Evolutionary conservation across 2,113 vertebrate species (phyloP), one percentile per base, ranked within the genome.

Genomic region (Cyanistes caeruleus): DNA sequence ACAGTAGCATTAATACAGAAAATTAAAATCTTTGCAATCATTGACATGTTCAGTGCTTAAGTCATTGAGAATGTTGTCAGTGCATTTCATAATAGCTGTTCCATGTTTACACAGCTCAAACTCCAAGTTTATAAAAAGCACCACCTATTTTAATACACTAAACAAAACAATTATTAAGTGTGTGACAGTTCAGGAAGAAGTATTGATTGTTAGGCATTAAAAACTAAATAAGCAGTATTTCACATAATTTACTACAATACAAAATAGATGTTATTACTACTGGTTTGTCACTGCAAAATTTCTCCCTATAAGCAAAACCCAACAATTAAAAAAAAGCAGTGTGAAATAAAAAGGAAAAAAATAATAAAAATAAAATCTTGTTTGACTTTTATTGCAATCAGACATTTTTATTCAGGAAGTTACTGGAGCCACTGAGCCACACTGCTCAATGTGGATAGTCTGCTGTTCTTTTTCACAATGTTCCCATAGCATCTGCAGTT

Each of bases 11-110:
- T 70, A 79, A 68, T 8, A 88, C 0, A 94, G 64, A 93, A 92
- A 90, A 93, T 35, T 5, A 87, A 91, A 94, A 72, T 43, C 64
- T 93, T 86, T 64, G 55, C 60, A 90, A 89, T 52, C 73, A 86
- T 78, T n/a, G 64, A 70, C 24, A 60, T 44, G 87, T 69, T 74
- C 37, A 60, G 58, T 52, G 25, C 55, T 73, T 56, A 84, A 77
- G 30, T 81, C 1, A 19, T 31, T 35, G 35, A 78, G 80, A 90
- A 74, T 59, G 33, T 76, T 90, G 88, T 80, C 48, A 85, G 55
- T 31, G 30, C 62, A 27, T 68, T 91, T 91, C 63, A 6, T 28
- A 91, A 77, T 10, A 91, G 59, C 17, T 74, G 33, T 48, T 88
- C 44, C 39, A 77, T 8, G 1, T 87, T 94, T 73, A 60, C 23